Evolutionary conservation across 2,113 vertebrate genomes (phyloP), one percentile per base, ranked within the genome.

Genomic region (Dasyornis broadbenti): DNA sequence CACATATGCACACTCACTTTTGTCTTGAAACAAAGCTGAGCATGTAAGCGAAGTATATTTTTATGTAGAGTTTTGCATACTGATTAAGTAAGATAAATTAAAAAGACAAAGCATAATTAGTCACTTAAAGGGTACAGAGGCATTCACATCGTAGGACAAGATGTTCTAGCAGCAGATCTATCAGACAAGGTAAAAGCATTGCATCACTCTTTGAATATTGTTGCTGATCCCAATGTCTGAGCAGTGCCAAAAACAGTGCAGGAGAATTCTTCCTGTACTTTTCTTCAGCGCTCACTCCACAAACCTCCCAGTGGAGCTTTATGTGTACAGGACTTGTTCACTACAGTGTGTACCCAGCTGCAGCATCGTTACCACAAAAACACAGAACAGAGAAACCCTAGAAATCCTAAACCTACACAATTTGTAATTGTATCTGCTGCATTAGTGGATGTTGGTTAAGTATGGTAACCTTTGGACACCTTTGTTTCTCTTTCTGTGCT

Each of bases 1-100:
- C 23, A 52, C 0, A 0, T 49, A 11, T 28, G 54, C 14, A 31
- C 30, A 23, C 11, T 21, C 49, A 15, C 11, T 19, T 31, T 33
- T 7, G 24, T 60, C 31, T 45, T 70, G 20, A 65, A 92, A 82
- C 5, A 35, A 92, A 50, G 7, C 8, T 57, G 61, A 47, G 27
- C 42, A 30, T 30, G 65, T 37, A 65, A 69, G 6, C 19, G 65
- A 82, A 22, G 15, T 27, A 15, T 27, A 83, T 63, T 40, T 35
- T 37, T 27, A 35, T 27, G 6, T 17, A 54, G 33, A 35, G 9
- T 26, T 81, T 86, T 61, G 27, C 14, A 44, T 27, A 57, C 9
- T 61, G 49, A 47, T 72, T 20, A 80, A 78, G 18, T 45, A 37
- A 82, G 31, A 86, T 11, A 56, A 66, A 68, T 66, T 42, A n/a